Base-by-base conservation (phyloP, 1,140 invertebrate species). In the Chymomyza costata region DNA sequence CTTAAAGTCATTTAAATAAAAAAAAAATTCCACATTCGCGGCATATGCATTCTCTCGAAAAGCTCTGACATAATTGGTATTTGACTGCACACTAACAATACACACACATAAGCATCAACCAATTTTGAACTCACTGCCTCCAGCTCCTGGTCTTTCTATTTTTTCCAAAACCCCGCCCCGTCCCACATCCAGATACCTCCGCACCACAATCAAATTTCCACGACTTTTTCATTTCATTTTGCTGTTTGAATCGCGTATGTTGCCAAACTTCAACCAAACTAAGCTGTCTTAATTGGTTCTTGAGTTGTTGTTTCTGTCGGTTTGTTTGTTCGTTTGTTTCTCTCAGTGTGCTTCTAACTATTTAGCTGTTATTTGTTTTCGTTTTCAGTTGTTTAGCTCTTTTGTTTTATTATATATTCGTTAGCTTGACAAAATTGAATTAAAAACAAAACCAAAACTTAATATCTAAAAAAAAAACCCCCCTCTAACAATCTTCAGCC, bases 61-160 rank as follows among this genome's bases (percentile, higher is more conserved):
- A 71, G 67, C 73, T 78, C 63, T 68, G 67, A 73, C 59, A 81
- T 81, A 80, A 80, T 80, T 81, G 73, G 73, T 81, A 80, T 80
- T 81, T 65, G 64, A 68, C 51, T 34, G 7, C 31, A n/a, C 31
- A 34, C 3, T n/a, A 13, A 34, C 8, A 8, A 34, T 19, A 62
- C 46, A 50, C 21, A 60, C 2, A 55, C 56, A 44, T 35, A 54
- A 10, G 19, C 16, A 25, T 16, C 56, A 10, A 41, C 35, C 49
- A 47, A 32, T 11, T 34, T 31, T 17, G n/a, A 46, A n/a, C n/a
- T n/a, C n/a, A n/a, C n/a, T n/a, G n/a, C n/a, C n/a, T n/a, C n/a
- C n/a, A n/a, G n/a, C n/a, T n/a, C n/a, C n/a, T n/a, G n/a, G n/a
- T n/a, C n/a, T n/a, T n/a, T n/a, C n/a, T n/a, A n/a, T n/a, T n/a